Base-by-base conservation (phyloP, 64 coral and sea anemone genomes). In the Montipora capricornis region DNA sequence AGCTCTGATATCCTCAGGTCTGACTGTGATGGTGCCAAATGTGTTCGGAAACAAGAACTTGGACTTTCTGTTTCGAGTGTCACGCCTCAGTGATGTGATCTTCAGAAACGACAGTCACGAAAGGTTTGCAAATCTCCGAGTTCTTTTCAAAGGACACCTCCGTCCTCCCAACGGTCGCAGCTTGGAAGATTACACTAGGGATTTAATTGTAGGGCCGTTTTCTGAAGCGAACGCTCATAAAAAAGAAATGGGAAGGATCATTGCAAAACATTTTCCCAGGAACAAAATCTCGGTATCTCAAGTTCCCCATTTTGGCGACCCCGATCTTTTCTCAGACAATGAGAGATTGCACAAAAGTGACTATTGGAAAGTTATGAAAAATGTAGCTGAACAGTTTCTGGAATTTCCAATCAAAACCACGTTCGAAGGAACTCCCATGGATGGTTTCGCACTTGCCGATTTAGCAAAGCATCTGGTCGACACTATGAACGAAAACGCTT, bases 51-150 rank as follows among this genome's bases (percentile, higher is more conserved):
- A 90, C 11, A 91, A 96, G 20, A 80, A 88, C 9, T 58, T 93
- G 4, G 84, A 96, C 62, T 96, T 96, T 29, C 48, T 96, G 73
- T 94, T n/a, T 15, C 66, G 80, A 17, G 52, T 96, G 74, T 96
- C 95, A 14, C 91, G 90, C 15, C 14, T 96, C 8, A 93, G 95
- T 89, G 78, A 93, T 58, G 1, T 73, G 9, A 71, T 93, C 14
- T 95, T 95, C 37, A 68, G 86, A 16, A 85, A 29, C 69, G 89
- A 60, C 14, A 79, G 5, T 2, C 12, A 89, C 1, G 55, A 93
- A 24, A 93, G 89, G n/a, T 93, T 93, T 24, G 79, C 90, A 55
- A 73, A 80, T 0, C 69, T 96, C 6, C 61, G 78, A 20, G 59
- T 96, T 11, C 90, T 91, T 44, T 10, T 96, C 22, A 26, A 80